Conservation (phyloP, 2,113 vertebrate genomes). For the Stictonetta naevosa region DNA sequence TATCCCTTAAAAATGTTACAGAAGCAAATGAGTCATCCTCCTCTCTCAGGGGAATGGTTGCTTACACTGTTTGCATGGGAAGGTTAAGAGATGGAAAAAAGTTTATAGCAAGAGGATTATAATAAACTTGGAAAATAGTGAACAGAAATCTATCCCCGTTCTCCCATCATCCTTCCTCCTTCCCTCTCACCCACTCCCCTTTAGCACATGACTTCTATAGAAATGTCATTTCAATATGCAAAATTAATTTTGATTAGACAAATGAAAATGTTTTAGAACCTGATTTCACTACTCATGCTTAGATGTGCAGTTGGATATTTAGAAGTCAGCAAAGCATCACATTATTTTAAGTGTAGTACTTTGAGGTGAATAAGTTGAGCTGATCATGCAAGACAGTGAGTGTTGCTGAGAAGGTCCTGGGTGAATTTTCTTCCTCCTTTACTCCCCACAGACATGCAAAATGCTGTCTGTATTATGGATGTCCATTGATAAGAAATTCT, state of each 20-base stretch:
- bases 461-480: accelerated
- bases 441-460: accelerated
- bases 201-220: background rate
- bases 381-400: background rate
- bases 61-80: background rate
- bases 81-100: background rate
- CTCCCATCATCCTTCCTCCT: background rate
- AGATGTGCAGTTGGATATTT: background rate
- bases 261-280: background rate
- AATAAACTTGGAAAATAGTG: background rate
- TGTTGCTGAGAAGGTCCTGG: background rate
- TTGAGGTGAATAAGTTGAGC: background rate
- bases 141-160: background rate
- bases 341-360: background rate
- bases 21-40: background rate
- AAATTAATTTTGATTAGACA: background rate
- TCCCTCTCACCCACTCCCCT: background rate
- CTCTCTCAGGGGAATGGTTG: background rate
- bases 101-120: background rate
- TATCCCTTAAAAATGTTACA: background rate
- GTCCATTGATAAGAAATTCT: too few species aligned
- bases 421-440: background rate
- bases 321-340: background rate
- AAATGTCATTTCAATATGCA: background rate
- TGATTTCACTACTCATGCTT: background rate